Base-by-base conservation (phyloP, 35 echinoderm and acorn worm genomes). In the Lytechinus variegatus region DNA sequence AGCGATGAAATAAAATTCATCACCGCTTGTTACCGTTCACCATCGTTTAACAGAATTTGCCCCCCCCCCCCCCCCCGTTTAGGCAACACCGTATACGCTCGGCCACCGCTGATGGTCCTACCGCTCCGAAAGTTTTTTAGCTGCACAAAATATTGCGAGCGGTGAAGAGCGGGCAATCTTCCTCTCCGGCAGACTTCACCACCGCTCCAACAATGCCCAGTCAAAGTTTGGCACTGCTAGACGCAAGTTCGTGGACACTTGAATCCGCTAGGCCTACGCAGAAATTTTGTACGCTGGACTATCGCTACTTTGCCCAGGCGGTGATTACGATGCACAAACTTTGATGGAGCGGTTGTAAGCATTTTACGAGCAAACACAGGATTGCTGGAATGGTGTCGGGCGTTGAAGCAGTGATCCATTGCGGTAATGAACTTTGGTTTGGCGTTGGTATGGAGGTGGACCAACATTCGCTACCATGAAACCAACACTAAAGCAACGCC, bases 351-450 rank as follows among this genome's bases (percentile, higher is more conserved):
- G n/a, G n/a, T n/a, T n/a, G n/a, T n/a, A n/a, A n/a, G n/a, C n/a
- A n/a, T n/a, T n/a, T n/a, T n/a, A n/a, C n/a, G n/a, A n/a, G 87
- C 87, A 29, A 29, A 89, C 87, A 89, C 87, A 29, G 87, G 87
- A 89, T 89, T 89, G 87, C 87, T 89, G 87, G 87, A 89, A 89
- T 28, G 87, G 87, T 89, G 87, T 89, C 87, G 87, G 87, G 87
- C 87, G 87, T 89, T 89, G 87, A 89, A 89, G 87, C 87, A 89
- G 87, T 28, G 87, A 89, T 89, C 87, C 87, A 89, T 29, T 89
- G 87, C 87, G 87, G 87, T 89, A 24, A 89, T 89, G 87, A 89
- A 89, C 87, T 89, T 89, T 89, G 87, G 87, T 89, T 89, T 89
- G 27, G 87, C 87, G 87, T 89, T 89, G 87, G 87, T 89, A 89